Evolutionary conservation across 1,140 invertebrate genomes (phyloP).

Genomic region (Zaprionus davidi): DNA sequence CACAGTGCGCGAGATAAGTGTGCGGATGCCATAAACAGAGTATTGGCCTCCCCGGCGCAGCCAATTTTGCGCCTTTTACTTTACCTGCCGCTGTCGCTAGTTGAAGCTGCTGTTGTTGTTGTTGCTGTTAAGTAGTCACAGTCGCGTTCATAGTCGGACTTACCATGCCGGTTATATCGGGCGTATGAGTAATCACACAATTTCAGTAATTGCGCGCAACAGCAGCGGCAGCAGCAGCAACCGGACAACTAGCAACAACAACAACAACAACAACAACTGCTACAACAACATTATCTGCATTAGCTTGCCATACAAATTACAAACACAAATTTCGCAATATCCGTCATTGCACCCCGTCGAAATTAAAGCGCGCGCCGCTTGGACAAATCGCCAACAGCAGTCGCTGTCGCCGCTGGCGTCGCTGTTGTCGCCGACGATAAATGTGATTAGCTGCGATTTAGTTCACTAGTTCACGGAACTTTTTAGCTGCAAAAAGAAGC

Average conservation of each 20-base stretch:
- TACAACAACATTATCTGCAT: slow-evolving; percentile 35
- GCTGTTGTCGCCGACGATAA: slow-evolving; percentile 35
- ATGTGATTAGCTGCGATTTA: slow-evolving; percentile 44
- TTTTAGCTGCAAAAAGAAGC: slow-evolving; percentile 10
- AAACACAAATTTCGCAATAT: slow-evolving; percentile 77
- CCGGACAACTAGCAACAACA: slow-evolving; percentile 26
- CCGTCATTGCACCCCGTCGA: slow-evolving; percentile 77
- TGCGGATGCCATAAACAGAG: slow-evolving; percentile 66
- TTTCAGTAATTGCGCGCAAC: slow-evolving; percentile 77
- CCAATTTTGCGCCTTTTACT: slow-evolving; percentile 81
- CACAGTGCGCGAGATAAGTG: slow-evolving; percentile 29
- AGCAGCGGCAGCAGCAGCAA: slow-evolving; percentile 49
- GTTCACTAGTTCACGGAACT: slow-evolving; percentile 40
- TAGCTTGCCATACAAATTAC: slow-evolving; percentile 71
- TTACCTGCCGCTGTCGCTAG: slow-evolving; percentile 57
- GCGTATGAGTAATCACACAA: slow-evolving; percentile 80
- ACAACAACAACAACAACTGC: slow-evolving; percentile 26
- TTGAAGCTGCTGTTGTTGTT: slow-evolving; percentile 22
- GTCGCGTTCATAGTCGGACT: slow-evolving; percentile 28
- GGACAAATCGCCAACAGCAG: slow-evolving; percentile 67
- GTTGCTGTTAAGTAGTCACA: slow-evolving; percentile 34
- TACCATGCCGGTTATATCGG: slow-evolving; percentile 76
- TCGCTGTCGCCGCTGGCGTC: slow-evolving; percentile 2
- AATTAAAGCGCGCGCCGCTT: slow-evolving; percentile 67
- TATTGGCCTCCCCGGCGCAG: slow-evolving; percentile 72